Conservation (phyloP, 1,140 invertebrate species). For the Bombus superbus region DNA sequence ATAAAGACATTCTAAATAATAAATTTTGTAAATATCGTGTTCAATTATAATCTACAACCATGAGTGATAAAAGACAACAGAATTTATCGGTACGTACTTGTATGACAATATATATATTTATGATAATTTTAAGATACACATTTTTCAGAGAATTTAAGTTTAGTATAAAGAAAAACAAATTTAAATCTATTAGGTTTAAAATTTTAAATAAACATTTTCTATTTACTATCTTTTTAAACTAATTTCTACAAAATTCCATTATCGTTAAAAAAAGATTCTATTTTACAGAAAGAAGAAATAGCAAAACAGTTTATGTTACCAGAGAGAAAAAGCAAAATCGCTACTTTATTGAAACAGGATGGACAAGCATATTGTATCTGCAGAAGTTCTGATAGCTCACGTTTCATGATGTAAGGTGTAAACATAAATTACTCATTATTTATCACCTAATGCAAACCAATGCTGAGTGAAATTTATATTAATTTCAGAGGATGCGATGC, state of each 20-base stretch:
- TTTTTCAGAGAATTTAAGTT: slow-evolving; percentile 4
- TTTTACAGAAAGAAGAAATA: slow-evolving; percentile 92
- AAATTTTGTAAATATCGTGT: background rate
- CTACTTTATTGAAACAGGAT: slow-evolving; percentile 93
- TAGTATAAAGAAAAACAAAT: background rate
- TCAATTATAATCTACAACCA: slow-evolving; percentile 8
- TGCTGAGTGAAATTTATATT: background rate
- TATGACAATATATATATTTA: background rate
- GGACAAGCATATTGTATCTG: slow-evolving; percentile 97
- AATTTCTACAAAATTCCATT: background rate
- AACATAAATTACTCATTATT: background rate
- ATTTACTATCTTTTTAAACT: background rate
- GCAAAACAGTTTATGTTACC: slow-evolving; percentile 94
- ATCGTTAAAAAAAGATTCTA: background rate
- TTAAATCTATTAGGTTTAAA: background rate
- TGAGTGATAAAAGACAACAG: slow-evolving; percentile 64
- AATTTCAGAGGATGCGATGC: slow-evolving; percentile 93
- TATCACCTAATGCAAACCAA: background rate
- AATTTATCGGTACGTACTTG: slow-evolving; percentile 55
- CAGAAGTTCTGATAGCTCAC: slow-evolving; percentile 93
- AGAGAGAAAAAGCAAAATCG: slow-evolving; percentile 95
- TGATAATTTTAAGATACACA: background rate
- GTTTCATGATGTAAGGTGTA: slow-evolving; percentile 96
- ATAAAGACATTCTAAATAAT: background rate
- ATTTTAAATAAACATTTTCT: background rate